phyloP scores from a whole-genome alignment of 2,113 vertebrate species.

The Sardina pilchardus region DNA sequence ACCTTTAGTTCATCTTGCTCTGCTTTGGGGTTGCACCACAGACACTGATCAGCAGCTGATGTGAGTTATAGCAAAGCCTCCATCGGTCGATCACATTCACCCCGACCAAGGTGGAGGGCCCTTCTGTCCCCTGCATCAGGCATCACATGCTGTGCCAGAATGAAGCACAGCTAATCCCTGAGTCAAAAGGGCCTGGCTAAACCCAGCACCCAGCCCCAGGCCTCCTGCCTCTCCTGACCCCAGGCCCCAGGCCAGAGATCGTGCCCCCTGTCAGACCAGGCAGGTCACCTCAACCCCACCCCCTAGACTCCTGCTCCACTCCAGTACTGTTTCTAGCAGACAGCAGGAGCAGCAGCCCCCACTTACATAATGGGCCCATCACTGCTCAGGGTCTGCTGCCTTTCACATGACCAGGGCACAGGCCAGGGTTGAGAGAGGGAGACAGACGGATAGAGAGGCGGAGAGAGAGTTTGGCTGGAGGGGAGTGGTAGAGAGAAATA shows the following conservation, averaged over 20 bases:
- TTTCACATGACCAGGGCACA: slow-evolving; percentile 73
- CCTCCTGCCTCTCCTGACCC: not conserved
- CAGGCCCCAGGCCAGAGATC: not conserved
- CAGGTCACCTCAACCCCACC: slow-evolving; percentile 42
- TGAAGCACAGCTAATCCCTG: slow-evolving; percentile 40
- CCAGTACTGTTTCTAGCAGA: not conserved
- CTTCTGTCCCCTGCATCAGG: not conserved
- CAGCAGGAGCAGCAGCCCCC: slow-evolving; percentile 27
- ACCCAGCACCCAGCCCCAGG: not conserved
- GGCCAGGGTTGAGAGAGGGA: not conserved
- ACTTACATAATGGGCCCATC: slow-evolving; percentile 62
- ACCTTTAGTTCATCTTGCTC: not conserved
- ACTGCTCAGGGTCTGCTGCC: slow-evolving; percentile 61
- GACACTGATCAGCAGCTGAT: not conserved
- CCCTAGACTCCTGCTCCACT: not conserved
- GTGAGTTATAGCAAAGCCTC: not conserved
- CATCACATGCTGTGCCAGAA: slow-evolving; percentile 1
- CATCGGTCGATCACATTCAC: not conserved
- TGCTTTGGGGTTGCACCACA: not conserved
- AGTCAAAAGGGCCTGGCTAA: slow-evolving; percentile 23
- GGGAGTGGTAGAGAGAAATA: not conserved
- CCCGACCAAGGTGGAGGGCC: not conserved
- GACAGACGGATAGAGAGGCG: not conserved
- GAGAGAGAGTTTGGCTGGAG: not conserved
- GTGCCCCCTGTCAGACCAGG: not conserved